Percentiles rank a stretch among this genome's conserved stretches.
Conservation (phyloP, 2,113 vertebrate genomes). For the Notothenia coriiceps region DNA sequence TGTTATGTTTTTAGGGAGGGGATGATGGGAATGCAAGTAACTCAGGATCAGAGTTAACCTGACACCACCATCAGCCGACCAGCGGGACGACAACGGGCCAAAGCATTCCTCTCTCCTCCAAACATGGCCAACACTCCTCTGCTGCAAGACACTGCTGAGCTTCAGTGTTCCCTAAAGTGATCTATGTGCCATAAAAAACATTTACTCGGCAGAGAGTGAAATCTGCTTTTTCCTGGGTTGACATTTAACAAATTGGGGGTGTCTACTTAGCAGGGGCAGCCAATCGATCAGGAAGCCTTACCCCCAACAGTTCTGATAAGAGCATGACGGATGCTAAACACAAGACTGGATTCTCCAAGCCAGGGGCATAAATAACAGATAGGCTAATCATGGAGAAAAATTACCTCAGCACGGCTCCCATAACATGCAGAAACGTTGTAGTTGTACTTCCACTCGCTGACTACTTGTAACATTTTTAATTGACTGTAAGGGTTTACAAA, state of each 20-base stretch:
- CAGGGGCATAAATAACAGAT: constrained; percentile 52
- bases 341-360: constrained; percentile 57
- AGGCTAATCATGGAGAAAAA: constrained; percentile 62
- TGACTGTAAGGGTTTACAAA: constrained; percentile 19
- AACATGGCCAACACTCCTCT: constrained; percentile 68
- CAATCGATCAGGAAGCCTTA: constrained; percentile 66
- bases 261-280: constrained; percentile 43
- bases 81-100: constrained; percentile 69
- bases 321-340: constrained; percentile 76
- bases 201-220: constrained; percentile 9
- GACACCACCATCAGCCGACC: constrained; percentile 70
- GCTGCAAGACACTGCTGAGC: constrained; percentile 46
- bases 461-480: constrained; percentile 44
- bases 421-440: constrained; percentile 21
- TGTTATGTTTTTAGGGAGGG: constrained; percentile 70
- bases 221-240: constrained; percentile 40
- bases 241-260: constrained; percentile 54
- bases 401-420: constrained; percentile 34
- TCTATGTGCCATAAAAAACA: constrained; percentile 40
- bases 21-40: constrained; percentile 70
- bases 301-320: constrained; percentile 71
- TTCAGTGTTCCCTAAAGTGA: constrained; percentile 57
- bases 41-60: constrained; percentile 68
- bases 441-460: constrained; percentile 9
- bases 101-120: constrained; percentile 68